Evolutionary conservation across 2,113 vertebrate species (phyloP).

Genomic region (Rana temporaria): DNA sequence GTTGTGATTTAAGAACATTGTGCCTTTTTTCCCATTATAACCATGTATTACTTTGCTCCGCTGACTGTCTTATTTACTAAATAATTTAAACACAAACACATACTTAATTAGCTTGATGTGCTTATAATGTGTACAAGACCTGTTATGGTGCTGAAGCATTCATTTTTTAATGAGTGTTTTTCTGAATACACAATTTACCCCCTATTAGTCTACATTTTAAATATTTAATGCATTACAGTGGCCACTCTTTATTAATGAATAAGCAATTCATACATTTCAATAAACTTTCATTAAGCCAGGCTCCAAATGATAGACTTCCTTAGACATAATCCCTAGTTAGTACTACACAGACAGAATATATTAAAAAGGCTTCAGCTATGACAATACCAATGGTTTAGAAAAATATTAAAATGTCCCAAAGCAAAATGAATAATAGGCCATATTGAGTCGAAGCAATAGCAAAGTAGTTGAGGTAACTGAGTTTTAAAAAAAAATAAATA

Average conservation of each 20-base stretch:
- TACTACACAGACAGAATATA: background rate
- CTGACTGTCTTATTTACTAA: background rate
- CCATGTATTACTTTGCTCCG: background rate
- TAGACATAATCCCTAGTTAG: background rate
- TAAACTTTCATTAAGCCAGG: background rate
- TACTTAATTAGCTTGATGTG: slow-evolving; percentile 7
- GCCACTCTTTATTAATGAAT: slow-evolving; percentile 6
- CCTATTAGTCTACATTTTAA: slow-evolving; percentile 14
- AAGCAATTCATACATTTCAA: background rate
- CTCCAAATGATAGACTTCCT: background rate
- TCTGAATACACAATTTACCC: background rate
- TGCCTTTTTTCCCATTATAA: background rate
- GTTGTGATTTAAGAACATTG: background rate
- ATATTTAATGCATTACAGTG: slow-evolving; percentile 9
- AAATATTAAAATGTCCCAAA: background rate
- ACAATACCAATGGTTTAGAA: background rate
- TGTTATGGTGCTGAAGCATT: background rate
- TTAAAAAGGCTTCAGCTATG: background rate
- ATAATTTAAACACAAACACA: slow-evolving; percentile 21
- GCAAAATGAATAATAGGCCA: background rate
- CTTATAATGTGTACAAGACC: background rate
- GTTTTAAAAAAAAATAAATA: no score
- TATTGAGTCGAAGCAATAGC: background rate
- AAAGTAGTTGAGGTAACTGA: background rate
- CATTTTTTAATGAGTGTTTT: background rate